Base-by-base conservation (phyloP, 2,888 invertebrate species). In the Luperina testacea region DNA sequence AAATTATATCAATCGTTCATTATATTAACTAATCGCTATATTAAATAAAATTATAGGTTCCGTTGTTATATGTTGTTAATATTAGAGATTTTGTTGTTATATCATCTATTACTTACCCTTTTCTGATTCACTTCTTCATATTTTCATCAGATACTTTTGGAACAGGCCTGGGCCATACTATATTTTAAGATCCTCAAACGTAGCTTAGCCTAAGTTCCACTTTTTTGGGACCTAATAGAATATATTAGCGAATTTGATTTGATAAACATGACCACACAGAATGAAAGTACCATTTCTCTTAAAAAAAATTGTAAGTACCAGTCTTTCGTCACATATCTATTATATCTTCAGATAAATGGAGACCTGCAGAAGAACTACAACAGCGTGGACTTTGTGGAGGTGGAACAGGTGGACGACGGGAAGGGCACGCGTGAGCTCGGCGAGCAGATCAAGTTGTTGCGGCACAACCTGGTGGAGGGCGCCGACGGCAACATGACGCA, bases 311-410 rank as follows among this genome's bases (percentile, higher is more conserved):
- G 24, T 2, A 32, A 8, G 24, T n/a, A 17, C 3, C 17, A 72
- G 5, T 11, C 17, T 42, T 8, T 48, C 32, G 15, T 63, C n/a
- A 63, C 24, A 42, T 59, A 53, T 53, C 20, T 53, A 53, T 53
- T 20, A 74, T 76, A 38, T 72, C 91, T 90, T 45, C 91, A 97
- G 96, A 97, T 97, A 88, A 97, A 97, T 88, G 97, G 97, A 59
- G 95, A 97, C 72, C 96, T 98, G 78, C 99, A 99, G 95, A 97
- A 98, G n/a, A 99, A 99, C 94, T 99, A 99, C 96, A 99, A 99
- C 95, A 99, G 99, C 93, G 98, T 99, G 59, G 99, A 99, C 95
- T 97, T 99, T 80, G 98, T 98, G 3, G 99, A 99, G 96, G 98
- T 99, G 11, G 99, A 99, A 94, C 98, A 99, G 86, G 97, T 98